Evolutionary conservation across 2,113 vertebrate species (phyloP).

Genomic region (Gallinago jamesoni): DNA sequence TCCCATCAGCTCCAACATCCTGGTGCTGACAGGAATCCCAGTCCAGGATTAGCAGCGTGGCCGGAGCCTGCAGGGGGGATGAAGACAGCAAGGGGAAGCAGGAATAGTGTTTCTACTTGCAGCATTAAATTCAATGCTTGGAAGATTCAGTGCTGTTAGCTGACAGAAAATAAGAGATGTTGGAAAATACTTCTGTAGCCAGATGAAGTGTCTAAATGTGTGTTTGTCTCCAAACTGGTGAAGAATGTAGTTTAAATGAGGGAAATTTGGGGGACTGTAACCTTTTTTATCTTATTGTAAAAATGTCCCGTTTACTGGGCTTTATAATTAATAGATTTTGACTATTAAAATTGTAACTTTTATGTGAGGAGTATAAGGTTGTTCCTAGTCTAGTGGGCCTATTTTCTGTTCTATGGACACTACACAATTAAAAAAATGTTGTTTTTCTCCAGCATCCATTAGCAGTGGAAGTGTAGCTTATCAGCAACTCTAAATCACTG

Average conservation of each 20-base stretch:
- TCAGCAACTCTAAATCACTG: background rate
- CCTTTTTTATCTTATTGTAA: background rate
- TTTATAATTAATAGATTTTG: background rate
- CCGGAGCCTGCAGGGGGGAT: background rate
- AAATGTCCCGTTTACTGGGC: background rate
- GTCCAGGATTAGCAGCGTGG: background rate
- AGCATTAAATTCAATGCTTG: background rate
- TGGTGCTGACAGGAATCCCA: accelerated
- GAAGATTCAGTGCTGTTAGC: conserved; percentile 5
- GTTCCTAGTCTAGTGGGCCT: background rate
- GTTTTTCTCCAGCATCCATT: background rate
- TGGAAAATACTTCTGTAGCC: conserved; percentile 38
- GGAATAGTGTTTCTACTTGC: background rate
- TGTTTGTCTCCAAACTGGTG: conserved; percentile 26
- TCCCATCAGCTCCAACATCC: background rate
- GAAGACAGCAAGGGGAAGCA: background rate
- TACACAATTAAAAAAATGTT: background rate
- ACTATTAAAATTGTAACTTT: background rate
- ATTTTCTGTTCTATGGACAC: background rate
- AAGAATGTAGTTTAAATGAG: conserved; percentile 21
- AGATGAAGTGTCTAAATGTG: background rate
- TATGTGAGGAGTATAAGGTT: background rate
- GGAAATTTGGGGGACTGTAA: conserved; percentile 12
- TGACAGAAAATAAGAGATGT: conserved; percentile 29
- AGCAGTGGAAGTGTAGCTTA: background rate